Conservation (phyloP, 2,113 vertebrate species). For the Pongo pygmaeus region DNA sequence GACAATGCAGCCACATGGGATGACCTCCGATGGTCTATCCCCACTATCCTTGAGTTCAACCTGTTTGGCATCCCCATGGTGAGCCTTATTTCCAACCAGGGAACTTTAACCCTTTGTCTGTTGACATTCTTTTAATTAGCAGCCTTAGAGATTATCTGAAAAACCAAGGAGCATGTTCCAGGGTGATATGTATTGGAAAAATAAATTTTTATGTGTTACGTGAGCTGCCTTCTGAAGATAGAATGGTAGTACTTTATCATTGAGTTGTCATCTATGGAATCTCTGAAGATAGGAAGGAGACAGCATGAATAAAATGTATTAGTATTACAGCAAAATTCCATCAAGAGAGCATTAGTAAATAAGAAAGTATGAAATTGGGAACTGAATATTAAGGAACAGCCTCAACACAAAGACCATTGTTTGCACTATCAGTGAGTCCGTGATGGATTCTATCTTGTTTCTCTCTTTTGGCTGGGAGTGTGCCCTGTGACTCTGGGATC, state of each 20-base stretch:
- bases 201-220: neutral
- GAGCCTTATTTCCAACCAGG: neutral
- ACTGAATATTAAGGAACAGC: neutral
- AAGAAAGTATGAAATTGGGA: neutral
- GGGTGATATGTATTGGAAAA: neutral
- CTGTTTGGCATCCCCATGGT: slow-evolving; percentile 93
- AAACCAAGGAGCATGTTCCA: neutral
- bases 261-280: neutral
- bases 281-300: neutral
- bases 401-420: neutral
- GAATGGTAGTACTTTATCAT: neutral
- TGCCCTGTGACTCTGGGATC: neutral
- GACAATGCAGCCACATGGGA: slow-evolving; percentile 96
- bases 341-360: neutral
- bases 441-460: neutral
- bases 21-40: slow-evolving; percentile 95
- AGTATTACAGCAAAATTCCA: neutral
- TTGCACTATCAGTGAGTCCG: neutral
- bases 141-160: neutral
- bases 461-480: neutral
- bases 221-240: neutral
- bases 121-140: neutral
- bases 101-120: neutral
- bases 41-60: slow-evolving; percentile 95
- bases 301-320: neutral